These are phyloP conservation scores for Nomada ferruginata DNA, from an alignment of 2,888 invertebrate species.

Conservation along the genomic window DNA sequence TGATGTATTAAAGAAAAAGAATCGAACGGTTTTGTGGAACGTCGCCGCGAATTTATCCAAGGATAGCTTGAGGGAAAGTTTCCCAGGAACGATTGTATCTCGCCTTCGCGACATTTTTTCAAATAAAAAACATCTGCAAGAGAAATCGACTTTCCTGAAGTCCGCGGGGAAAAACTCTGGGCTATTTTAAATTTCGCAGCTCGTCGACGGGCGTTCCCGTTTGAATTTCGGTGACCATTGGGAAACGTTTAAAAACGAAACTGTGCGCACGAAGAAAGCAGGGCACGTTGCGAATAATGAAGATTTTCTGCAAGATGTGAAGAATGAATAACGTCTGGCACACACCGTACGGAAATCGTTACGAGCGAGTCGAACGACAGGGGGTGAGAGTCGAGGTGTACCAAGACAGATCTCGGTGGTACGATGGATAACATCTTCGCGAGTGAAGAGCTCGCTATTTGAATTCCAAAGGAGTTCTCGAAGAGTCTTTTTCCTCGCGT, in stretches of 20 bases:
- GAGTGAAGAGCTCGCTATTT: slow-evolving; percentile 35
- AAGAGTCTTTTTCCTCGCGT: slow-evolving; percentile 27
- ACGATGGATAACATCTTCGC: slow-evolving; percentile 38
- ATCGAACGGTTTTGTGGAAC: neutral
- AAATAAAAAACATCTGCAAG: no score
- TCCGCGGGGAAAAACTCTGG: no score
- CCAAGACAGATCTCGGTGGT: slow-evolving; percentile 9
- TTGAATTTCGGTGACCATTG: no score
- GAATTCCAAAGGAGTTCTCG: slow-evolving; percentile 49
- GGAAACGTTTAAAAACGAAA: neutral
- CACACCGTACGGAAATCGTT: slow-evolving; percentile 1
- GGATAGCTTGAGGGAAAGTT: no score
- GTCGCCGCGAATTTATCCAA: neutral
- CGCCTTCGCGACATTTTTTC: no score
- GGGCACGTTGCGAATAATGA: neutral
- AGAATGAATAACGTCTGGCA: neutral
- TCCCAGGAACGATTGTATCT: no score
- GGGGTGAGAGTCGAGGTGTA: slow-evolving; percentile 6
- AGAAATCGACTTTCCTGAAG: no score
- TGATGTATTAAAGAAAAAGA: neutral
- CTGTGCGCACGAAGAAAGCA: neutral
- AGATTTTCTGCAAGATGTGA: neutral
- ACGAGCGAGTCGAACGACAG: slow-evolving; percentile 20
- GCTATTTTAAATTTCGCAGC: no score
- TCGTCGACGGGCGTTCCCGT: no score